Evolutionary conservation across 2,888 invertebrate genomes (phyloP).

Genomic region (Gisinianus flammeolus): DNA sequence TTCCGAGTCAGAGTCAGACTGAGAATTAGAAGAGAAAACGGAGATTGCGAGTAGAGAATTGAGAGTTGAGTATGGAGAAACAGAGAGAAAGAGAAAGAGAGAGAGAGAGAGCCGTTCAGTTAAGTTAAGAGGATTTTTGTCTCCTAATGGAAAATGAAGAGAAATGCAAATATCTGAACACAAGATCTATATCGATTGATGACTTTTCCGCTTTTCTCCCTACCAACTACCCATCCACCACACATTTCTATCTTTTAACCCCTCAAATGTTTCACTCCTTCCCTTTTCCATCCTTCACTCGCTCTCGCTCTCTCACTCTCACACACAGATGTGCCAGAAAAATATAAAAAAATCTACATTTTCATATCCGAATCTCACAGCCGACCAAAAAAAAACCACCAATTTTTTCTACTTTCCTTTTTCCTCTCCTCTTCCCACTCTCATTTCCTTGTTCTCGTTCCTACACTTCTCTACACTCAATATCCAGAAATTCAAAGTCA

Average conservation of each 20-base stretch:
- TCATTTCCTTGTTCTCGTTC: too few relatives aligned
- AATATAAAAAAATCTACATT: conserved; percentile 39
- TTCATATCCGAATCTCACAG: conserved; percentile 37
- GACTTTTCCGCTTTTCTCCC: conserved; percentile 35
- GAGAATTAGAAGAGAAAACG: neutral
- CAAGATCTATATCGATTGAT: conserved; percentile 58
- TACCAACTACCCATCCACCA: neutral
- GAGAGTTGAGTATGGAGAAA: neutral
- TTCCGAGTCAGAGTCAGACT: neutral
- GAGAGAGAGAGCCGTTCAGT: conserved; percentile 20
- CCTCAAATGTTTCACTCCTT: conserved; percentile 19
- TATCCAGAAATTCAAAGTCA: too few relatives aligned
- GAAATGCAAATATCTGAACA: conserved; percentile 58
- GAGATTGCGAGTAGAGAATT: neutral
- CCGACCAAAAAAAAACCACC: neutral
- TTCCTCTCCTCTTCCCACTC: too few relatives aligned
- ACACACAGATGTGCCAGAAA: conserved; percentile 46
- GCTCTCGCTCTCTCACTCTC: neutral
- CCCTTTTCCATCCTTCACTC: neutral
- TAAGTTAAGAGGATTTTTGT: conserved; percentile 57
- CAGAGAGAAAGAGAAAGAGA: conserved; percentile 7
- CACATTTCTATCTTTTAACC: conserved; percentile 1
- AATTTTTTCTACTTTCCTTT: neutral
- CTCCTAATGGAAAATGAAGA: conserved; percentile 59
- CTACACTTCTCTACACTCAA: too few relatives aligned